Evolutionary conservation across 1,140 invertebrate species (phyloP), one percentile per base, ranked within the genome.

Genomic region (Episyrphus balteatus): DNA sequence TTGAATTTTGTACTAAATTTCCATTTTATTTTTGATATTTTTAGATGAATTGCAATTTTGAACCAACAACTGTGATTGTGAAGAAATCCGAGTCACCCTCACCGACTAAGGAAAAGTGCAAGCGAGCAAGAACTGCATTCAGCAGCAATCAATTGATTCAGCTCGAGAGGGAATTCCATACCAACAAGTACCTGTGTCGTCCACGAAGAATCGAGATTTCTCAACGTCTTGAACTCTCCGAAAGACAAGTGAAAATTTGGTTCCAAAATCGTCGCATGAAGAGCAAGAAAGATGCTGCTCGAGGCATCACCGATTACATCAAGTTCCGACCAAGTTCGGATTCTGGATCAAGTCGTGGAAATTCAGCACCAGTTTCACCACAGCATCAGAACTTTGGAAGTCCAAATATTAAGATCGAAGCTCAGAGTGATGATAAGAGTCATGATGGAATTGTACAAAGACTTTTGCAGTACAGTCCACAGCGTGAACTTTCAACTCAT

Each of bases 221-320:
- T 0, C 70, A 79, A 12, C 68, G 76, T 12, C 70, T 93, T 1
- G 73, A 73, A 17, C 70, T 93, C 0, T 81, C 81, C 0, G 89
- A 93, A 56, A 70, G 86, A 36, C 89, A 93, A 66, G 89, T 93
- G 13, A 92, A 94, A 69, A 90, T 93, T 43, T 94, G 88, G 89
- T 92, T 65, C 19, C 62, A 65, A 42, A 65, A 65, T 57, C 51
- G 62, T 9, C 61, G 62, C 17, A 63, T 64, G 61, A 64, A 64
- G 18, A 49, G 46, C 10, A 64, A 64, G 14, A 64, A 61, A 38
- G 18, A 46, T 36, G 34, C 56, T 12, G 54, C 45, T 9, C 46
- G 51, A 26, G 32, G 19, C 5, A 3, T 26, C 46, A 15, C 18
- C 33, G 31, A 40, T 26, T 38, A 38, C 19, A 14, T 13, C 36